A percentile compares a stretch with the other conserved stretches of the same genome.
Conservation (phyloP, 2,797 vertebrate genomes). For the Halcyon leucocephala region DNA sequence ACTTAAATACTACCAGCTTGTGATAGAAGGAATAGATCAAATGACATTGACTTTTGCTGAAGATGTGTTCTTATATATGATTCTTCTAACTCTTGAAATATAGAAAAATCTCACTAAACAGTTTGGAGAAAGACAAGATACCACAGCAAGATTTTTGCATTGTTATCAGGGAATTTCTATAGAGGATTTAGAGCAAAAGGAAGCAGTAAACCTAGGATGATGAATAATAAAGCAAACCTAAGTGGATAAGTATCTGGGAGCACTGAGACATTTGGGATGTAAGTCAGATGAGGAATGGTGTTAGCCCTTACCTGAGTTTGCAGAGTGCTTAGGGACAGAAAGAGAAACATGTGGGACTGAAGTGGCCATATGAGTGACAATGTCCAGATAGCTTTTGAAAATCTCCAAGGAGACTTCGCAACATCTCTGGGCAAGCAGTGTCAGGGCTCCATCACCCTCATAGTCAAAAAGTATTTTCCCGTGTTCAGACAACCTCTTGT, state of each 20-base stretch:
- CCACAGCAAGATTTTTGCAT: background rate
- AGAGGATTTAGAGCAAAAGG: background rate
- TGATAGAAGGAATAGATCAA: background rate
- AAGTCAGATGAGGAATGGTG: background rate
- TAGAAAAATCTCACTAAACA: background rate
- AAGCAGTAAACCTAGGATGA: background rate
- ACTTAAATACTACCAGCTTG: background rate
- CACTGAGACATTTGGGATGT: background rate
- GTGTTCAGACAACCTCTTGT: background rate
- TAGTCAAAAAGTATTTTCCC: background rate
- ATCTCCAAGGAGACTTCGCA: background rate
- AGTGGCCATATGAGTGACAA: rapidly evolving
- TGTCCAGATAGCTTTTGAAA: background rate
- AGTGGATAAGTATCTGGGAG: background rate
- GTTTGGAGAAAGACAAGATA: background rate
- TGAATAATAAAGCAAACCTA: background rate
- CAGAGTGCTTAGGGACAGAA: background rate
- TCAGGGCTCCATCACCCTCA: too few relatives aligned
- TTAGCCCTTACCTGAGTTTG: background rate
- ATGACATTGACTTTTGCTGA: background rate
- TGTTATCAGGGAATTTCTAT: background rate
- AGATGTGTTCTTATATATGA: background rate
- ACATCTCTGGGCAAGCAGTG: too few relatives aligned
- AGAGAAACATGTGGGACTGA: background rate
- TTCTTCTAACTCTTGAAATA: background rate